Evolutionary conservation across 2,888 invertebrate species (phyloP).

Genomic region (Pandemis cinnamomeana): DNA sequence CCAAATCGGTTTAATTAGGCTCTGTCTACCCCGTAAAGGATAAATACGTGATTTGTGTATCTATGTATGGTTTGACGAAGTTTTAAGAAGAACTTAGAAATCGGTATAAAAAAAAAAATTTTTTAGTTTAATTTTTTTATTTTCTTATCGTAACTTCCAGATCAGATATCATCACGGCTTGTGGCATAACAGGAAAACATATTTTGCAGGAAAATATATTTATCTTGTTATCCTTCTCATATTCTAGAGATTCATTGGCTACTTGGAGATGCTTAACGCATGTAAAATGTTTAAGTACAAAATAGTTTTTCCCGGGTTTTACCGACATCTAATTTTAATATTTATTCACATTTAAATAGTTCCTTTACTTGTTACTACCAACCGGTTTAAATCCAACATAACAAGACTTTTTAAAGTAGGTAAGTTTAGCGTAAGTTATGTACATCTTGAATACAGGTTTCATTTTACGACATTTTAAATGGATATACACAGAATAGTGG

Average conservation of each 20-base stretch:
- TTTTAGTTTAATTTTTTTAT: too few relatives aligned
- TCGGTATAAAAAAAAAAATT: too few relatives aligned
- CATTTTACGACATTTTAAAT: not conserved
- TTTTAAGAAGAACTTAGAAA: too few relatives aligned
- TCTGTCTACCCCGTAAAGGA: too few relatives aligned
- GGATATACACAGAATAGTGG: not conserved
- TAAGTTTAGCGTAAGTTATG: not conserved
- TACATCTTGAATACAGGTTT: not conserved
- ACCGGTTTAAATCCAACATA: not conserved
- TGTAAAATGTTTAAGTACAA: not conserved
- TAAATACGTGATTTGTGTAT: too few relatives aligned
- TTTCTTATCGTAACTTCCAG: too few relatives aligned
- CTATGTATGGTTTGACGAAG: too few relatives aligned
- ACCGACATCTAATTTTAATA: slow-evolving; percentile 10
- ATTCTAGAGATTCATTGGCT: not conserved
- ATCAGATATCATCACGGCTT: too few relatives aligned
- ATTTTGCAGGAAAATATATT: too few relatives aligned
- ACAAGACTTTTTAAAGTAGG: not conserved
- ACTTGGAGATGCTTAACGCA: not conserved
- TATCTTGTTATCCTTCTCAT: too few relatives aligned
- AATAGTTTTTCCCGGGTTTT: slow-evolving; percentile 1
- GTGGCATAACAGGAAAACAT: not conserved
- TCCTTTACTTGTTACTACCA: not conserved
- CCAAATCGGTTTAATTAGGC: too few relatives aligned
- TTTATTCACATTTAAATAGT: slow-evolving; percentile 3